phyloP scores from a whole-genome alignment of 2,113 vertebrate genomes.

The Proterorhinus semilunaris region DNA sequence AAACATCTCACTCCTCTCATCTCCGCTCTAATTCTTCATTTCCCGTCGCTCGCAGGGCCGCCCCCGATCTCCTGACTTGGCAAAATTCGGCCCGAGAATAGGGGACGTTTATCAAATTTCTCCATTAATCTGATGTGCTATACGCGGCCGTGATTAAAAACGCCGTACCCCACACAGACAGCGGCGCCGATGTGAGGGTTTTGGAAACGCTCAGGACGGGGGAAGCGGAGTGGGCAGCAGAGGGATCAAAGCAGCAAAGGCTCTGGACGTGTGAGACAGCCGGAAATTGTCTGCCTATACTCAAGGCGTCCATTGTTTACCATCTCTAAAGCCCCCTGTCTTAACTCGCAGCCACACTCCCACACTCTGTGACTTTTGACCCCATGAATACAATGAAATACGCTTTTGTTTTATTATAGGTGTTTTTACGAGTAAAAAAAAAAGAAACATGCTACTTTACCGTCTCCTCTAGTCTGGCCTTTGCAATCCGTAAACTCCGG shows the following conservation, averaged over 20 bases:
- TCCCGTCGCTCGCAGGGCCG: constrained; percentile 46
- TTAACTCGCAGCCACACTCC: not conserved
- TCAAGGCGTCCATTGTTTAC: not conserved
- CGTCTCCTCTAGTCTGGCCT: too few species aligned
- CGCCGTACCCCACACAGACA: constrained; percentile 50
- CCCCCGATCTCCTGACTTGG: constrained; percentile 64
- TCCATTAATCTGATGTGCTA: constrained; percentile 71
- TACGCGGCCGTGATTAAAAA: constrained; percentile 66
- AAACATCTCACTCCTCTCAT: constrained; percentile 65
- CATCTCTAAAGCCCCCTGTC: not conserved
- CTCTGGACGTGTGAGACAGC: not conserved
- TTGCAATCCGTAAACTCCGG: too few species aligned
- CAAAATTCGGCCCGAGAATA: constrained; percentile 61
- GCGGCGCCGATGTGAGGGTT: constrained; percentile 50
- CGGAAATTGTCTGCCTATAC: not conserved
- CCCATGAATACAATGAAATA: too few species aligned
- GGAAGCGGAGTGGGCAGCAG: constrained; percentile 50
- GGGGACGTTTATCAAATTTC: constrained; percentile 69
- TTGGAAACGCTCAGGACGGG: constrained; percentile 44
- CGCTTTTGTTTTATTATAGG: too few species aligned
- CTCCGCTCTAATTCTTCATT: constrained; percentile 66
- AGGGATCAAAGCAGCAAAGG: constrained; percentile 36
- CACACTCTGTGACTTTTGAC: too few species aligned
- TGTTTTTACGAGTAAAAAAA: too few species aligned
- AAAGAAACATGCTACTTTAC: too few species aligned